These are phyloP conservation scores for Lutjanus campechanus DNA, from an alignment of 2,797 vertebrate species.

Conservation along the genomic window DNA sequence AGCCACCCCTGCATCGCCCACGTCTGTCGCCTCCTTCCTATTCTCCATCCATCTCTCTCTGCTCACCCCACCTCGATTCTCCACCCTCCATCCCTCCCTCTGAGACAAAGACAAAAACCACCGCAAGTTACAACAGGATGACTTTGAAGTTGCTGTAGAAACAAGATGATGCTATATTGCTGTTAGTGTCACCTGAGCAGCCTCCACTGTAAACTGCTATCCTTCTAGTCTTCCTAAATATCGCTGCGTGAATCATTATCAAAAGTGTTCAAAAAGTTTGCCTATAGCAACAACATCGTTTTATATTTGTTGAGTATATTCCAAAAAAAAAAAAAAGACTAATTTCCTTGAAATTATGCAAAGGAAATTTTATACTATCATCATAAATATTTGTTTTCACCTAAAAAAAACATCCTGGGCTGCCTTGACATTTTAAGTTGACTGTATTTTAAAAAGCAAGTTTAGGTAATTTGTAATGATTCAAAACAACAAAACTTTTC, in stretches of 20 bases:
- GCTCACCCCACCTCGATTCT: conserved; percentile 26
- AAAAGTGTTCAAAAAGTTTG: conserved; percentile 4
- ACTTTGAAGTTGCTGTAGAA: conserved; percentile 43
- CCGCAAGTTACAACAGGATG: conserved; percentile 24
- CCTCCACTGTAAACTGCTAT: neutral
- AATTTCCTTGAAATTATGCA: conserved; percentile 16
- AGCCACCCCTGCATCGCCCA: conserved; percentile 70
- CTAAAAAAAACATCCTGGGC: too few species aligned
- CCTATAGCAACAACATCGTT: conserved; percentile 1
- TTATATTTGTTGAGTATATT: conserved; percentile 19
- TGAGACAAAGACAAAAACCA: conserved; percentile 69
- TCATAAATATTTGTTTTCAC: neutral
- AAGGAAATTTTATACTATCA: conserved; percentile 4
- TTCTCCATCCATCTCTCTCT: conserved; percentile 74
- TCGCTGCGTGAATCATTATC: conserved; percentile 15
- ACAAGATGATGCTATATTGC: conserved; percentile 6
- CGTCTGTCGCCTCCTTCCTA: conserved; percentile 74
- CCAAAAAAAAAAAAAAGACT: neutral
- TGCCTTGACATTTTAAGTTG: too few species aligned
- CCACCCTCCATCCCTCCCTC: conserved; percentile 46
- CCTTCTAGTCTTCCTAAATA: conserved; percentile 14
- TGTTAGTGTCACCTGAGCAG: neutral
- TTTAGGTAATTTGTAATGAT: too few species aligned
- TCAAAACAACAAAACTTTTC: too few species aligned
- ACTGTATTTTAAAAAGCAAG: too few species aligned